Base-by-base conservation (phyloP, 2,888 invertebrate genomes). In the Slavum lentiscoides region DNA sequence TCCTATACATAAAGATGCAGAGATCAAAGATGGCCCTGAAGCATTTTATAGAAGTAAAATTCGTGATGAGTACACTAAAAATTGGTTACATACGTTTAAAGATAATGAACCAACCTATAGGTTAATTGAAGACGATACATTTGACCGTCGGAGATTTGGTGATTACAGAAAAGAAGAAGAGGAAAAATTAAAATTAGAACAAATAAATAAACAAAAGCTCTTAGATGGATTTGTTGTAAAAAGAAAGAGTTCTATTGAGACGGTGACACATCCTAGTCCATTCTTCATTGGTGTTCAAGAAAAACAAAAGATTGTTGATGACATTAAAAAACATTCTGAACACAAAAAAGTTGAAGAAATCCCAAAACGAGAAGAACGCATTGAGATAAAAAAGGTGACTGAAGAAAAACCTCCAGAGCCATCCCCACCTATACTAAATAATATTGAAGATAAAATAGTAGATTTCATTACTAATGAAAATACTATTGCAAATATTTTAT, bases 131-230 rank as follows among this genome's bases (percentile, higher is more conserved):
- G n/a, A n/a, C n/a, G n/a, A 82, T 7, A 0, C 30, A 43, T 76
- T 23, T 62, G 81, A 81, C 13, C 67, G 62, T 53, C 43, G 74
- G 13, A 81, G 74, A 9, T 66, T 82, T 61, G 72, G 53, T 59
- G 82, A 82, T 19, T 73, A 49, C 15, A 74, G 82, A 58, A 75
- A 76, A 72, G 81, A 81, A 69, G 82, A 83, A 43, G 74, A 82
- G 67, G 55, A 83, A 83, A 81, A 82, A 55, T 75, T 83, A 68
- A 83, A 83, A 62, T 61, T 61, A 17, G 82, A 83, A 49, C 61
- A 80, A 72, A 83, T 83, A 62, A 84, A 77, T 74, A 74, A 84
- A 84, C 81, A 84, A 83, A 74, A 83, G 83, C 39, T 84, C 82
- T 66, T 83, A 82, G 30, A 83, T 77, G 53, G 84, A 84, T 74